phyloP scores from a whole-genome alignment of 2,888 invertebrate genomes.

The Leptopilina syphax region DNA sequence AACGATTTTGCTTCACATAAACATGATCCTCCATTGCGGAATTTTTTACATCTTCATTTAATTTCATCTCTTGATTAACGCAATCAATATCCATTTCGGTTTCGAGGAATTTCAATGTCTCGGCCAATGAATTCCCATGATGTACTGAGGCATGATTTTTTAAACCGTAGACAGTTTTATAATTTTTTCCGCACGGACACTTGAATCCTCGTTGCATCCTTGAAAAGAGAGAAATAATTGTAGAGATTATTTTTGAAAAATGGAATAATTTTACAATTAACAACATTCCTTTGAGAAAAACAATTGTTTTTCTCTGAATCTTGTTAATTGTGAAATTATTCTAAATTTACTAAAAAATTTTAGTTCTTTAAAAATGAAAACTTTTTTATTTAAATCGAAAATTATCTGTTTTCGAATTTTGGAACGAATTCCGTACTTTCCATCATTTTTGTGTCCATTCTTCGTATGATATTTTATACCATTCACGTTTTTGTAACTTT shows the following conservation, averaged over 20 bases:
- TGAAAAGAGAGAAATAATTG: constrained; percentile 52
- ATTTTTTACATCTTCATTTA: constrained; percentile 54
- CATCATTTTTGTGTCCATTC: constrained; percentile 91
- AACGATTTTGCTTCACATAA: constrained; percentile 67
- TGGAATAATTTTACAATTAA: too few species aligned
- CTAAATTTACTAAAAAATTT: too few species aligned
- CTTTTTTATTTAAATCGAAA: too few species aligned
- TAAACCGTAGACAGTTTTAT: constrained; percentile 88
- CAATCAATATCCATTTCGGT: constrained; percentile 52
- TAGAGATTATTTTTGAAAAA: not conserved
- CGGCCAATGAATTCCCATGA: constrained; percentile 67
- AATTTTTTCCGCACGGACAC: constrained; percentile 91
- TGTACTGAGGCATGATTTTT: constrained; percentile 83
- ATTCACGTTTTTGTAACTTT: constrained; percentile 92
- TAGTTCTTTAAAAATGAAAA: too few species aligned
- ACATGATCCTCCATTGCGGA: constrained; percentile 71
- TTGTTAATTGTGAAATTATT: too few species aligned
- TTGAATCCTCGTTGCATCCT: constrained; percentile 89
- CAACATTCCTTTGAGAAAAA: too few species aligned
- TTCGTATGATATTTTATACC: constrained; percentile 93
- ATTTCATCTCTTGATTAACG: not conserved
- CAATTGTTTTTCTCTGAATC: too few species aligned
- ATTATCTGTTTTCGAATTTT: too few species aligned
- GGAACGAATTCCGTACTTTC: constrained; percentile 81
- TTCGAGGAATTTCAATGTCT: constrained; percentile 47